Evolutionary conservation across 2,888 invertebrate genomes (phyloP), one percentile per base, ranked within the genome.

Genomic region (Leptopilina syphax): DNA sequence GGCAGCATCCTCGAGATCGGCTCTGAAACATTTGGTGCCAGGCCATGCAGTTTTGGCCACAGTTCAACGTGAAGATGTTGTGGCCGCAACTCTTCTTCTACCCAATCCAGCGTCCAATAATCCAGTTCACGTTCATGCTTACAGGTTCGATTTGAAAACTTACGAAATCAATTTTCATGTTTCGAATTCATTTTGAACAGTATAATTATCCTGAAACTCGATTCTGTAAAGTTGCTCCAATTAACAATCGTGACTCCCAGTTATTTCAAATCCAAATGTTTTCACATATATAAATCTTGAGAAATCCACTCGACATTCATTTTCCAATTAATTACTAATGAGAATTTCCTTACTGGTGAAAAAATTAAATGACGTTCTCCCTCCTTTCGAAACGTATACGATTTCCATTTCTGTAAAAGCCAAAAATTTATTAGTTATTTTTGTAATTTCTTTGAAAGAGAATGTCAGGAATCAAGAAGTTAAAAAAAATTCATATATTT

Each of bases 81-180:
- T 99, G 67, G 97, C 98, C 1, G 97, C 97, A 87, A 98, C 99
- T 79, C 94, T 98, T 84, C 93, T 99, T 70, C 95, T 99, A 0
- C 98, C 97, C 91, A 99, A 99, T 93, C 98, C 98, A 0, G 95
- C 97, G 79, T 98, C 98, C 9, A 96, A 97, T 86, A 97, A 98
- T 90, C 98, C 98, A 0, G 95, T 99, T 44, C 98, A 99, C 90
- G 98, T 98, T 3, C 99, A 99, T 91, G 98, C 98, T 78, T 99
- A 95, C 91, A 90, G 92, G 92, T 90, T 44, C 65, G 83, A 80
- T 67, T 63, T 63, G 18, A n/a, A 18, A 63, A 63, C 8, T 18
- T 63, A 63, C 63, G 18, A 63, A 63, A 18, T 18, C 50, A 63
- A 63, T 63, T 60, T n/a, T 5, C n/a, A 60, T 12, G 6, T 60